These are phyloP conservation scores for Onychostruthus taczanowskii DNA, from an alignment of 2,113 vertebrate genomes.

Conservation along the genomic window DNA sequence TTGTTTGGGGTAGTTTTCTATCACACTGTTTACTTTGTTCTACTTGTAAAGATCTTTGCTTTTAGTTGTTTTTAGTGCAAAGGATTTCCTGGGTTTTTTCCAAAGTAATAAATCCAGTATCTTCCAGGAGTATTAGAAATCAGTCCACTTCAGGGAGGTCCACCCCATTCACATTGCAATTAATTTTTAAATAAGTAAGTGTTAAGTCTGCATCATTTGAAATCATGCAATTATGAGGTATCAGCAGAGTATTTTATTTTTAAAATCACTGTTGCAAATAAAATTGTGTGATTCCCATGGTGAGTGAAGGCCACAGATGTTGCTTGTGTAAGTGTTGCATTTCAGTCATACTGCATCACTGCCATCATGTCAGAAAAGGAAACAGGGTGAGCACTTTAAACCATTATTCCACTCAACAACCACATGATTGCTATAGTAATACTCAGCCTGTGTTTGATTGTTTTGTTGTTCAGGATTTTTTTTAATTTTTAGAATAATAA, in stretches of 20 bases:
- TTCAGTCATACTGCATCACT: background rate
- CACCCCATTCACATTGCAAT: background rate
- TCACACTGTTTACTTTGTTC: background rate
- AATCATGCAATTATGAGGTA: accelerated
- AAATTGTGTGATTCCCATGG: background rate
- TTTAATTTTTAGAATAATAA: background rate
- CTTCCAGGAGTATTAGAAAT: background rate
- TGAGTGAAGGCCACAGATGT: background rate
- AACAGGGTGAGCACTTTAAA: background rate
- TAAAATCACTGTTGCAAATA: background rate
- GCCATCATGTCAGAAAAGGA: background rate
- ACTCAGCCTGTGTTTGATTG: background rate
- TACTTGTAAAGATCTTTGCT: background rate
- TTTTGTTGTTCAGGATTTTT: background rate
- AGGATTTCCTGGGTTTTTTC: background rate
- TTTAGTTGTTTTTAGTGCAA: background rate
- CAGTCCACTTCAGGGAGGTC: background rate
- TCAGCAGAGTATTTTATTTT: background rate
- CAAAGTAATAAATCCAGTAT: background rate
- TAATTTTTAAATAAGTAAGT: background rate
- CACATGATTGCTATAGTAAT: background rate
- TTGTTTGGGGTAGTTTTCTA: background rate
- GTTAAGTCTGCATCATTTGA: background rate
- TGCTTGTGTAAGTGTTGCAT: too few relatives aligned
- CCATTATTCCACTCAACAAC: too few relatives aligned